Base-by-base conservation (phyloP, 2,888 invertebrate species). In the Drosophila buzzatii region DNA sequence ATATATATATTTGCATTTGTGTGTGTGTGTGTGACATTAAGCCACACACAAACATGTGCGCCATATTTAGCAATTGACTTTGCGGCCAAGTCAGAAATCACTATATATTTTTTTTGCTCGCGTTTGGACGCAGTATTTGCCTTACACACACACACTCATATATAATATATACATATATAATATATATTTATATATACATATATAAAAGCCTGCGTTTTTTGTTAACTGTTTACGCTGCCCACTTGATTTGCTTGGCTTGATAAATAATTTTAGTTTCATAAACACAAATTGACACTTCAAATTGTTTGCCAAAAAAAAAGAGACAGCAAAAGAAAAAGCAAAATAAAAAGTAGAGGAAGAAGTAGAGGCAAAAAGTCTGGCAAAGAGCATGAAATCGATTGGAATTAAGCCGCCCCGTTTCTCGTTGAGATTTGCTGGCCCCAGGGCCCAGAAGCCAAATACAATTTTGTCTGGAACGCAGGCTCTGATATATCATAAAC, bases 1-100 rank as follows among this genome's bases (percentile, higher is more conserved):
- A 44, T 49, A 16, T 66, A 45, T 59, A 47, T 60, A 23, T 23
- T 23, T 23, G 23, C 23, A 23, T 23, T 23, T 62, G 58, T 55
- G 23, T 56, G 27, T 60, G 63, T 65, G 62, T 73, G 79, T 74
- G 78, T 85, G 87, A 88, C 88, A 88, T 85, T 87, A 85, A 85
- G 74, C 80, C 77, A 80, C 85, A 86, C 81, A 83, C 79, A 82
- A 89, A 79, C 82, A 81, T 82, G 79, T 88, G 77, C 62, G 74
- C 90, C 91, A 83, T 91, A 91, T 91, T 87, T 91, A 91, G 91
- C 86, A 90, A 78, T 87, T 90, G 91, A 89, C 91, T 91, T 91
- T 90, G 90, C 88, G 79, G 79, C 66, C 84, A 73, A 78, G 79
- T 73, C 51, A 70, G 65, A 79, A 66, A 78, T 73, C 76, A 71